A percentile compares a stretch with the other conserved stretches of the same genome.
phyloP scores from a whole-genome alignment of 2,888 invertebrate species.

The Lasioglossum figueresi region DNA sequence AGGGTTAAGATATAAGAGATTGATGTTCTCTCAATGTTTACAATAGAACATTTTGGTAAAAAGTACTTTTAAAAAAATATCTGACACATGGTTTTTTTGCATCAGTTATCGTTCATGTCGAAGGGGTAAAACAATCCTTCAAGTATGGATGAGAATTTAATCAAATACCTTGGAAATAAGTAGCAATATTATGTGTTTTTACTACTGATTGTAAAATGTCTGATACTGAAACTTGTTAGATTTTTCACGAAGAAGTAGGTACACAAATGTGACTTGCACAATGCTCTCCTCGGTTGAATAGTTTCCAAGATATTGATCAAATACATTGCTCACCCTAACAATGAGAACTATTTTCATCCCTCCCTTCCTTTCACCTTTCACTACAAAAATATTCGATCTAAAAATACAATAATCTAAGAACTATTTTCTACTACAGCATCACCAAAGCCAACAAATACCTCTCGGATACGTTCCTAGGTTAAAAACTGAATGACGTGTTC shows the following conservation, averaged over 20 bases:
- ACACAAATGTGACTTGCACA: not conserved
- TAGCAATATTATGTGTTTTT: not conserved
- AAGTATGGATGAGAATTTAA: not conserved
- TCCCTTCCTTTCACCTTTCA: not conserved
- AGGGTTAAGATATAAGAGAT: not conserved
- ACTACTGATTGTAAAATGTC: not conserved
- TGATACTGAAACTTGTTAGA: too few relatives aligned
- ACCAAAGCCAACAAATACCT: constrained; percentile 1
- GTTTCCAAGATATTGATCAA: not conserved
- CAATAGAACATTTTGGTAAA: not conserved
- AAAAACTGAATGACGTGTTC: not conserved
- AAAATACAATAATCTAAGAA: not conserved
- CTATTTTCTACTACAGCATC: constrained; percentile 5
- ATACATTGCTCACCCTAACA: not conserved
- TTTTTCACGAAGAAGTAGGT: not conserved
- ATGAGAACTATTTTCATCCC: not conserved
- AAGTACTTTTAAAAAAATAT: not conserved
- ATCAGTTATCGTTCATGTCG: not conserved
- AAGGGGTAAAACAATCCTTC: not conserved
- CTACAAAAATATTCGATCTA: not conserved
- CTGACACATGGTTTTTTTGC: not conserved
- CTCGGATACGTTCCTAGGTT: not conserved
- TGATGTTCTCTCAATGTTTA: not conserved
- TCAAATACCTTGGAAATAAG: not conserved
- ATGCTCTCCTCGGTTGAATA: not conserved